A percentile compares a stretch with the other conserved stretches of the same genome.
Conservation (phyloP, 2,797 vertebrate genomes). For the Sphenodon punctatus region DNA sequence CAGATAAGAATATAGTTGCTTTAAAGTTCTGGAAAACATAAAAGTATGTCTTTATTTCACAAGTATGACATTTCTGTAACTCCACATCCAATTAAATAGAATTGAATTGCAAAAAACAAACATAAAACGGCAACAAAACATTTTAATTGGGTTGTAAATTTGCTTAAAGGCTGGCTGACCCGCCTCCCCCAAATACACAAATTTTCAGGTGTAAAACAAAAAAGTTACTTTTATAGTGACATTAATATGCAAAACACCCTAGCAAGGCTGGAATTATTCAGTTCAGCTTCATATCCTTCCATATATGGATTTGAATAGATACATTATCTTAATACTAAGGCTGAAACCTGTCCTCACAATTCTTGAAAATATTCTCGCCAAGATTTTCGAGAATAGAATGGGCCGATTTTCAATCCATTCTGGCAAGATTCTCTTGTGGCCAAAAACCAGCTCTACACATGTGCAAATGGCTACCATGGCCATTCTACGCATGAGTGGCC, state of each 20-base stretch:
- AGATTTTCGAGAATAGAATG: too few species aligned
- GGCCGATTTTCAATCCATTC: too few species aligned
- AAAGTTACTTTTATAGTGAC: neutral
- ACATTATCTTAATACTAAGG: conserved; percentile 26
- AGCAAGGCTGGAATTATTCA: neutral
- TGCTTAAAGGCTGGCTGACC: neutral
- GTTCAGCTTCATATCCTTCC: conserved; percentile 19
- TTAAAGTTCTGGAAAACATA: neutral
- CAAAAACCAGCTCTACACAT: too few species aligned
- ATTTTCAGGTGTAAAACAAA: neutral
- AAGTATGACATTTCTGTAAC: conserved; percentile 10
- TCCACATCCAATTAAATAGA: conserved; percentile 7
- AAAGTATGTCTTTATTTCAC: conserved; percentile 3
- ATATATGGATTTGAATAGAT: conserved; percentile 24
- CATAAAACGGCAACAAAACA: neutral
- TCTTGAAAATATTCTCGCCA: too few species aligned
- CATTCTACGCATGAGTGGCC: too few species aligned
- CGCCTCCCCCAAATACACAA: neutral
- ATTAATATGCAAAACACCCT: neutral
- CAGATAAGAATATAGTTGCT: neutral
- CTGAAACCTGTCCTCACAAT: too few species aligned
- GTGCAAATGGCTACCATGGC: too few species aligned
- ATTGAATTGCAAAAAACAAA: conserved; percentile 30
- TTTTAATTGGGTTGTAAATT: conserved; percentile 44
- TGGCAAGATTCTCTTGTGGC: too few species aligned